Percentiles rank a stretch among this genome's conserved stretches.
Evolutionary conservation across 37 sponge, comb jelly and placozoan genomes (phyloP).

Genomic region (Eunapius fragilis): DNA sequence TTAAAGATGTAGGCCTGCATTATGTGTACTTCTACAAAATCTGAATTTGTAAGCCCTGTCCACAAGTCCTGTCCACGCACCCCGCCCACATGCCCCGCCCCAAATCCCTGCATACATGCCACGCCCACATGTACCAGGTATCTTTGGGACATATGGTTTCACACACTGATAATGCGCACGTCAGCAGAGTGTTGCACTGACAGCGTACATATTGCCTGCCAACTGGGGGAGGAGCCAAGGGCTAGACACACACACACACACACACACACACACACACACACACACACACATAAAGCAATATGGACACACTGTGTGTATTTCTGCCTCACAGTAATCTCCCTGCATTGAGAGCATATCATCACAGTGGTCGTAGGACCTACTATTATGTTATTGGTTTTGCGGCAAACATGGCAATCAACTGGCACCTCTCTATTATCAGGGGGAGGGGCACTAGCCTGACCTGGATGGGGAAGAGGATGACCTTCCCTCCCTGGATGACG

Average conservation of each 20-base stretch:
- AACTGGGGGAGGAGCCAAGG: slow-evolving; percentile 82
- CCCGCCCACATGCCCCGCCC: too few species aligned
- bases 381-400: background rate
- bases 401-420: background rate
- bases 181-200: slow-evolving; percentile 92
- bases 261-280: slow-evolving; percentile 38
- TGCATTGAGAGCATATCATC: slow-evolving; percentile 78
- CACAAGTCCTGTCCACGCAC: too few species aligned
- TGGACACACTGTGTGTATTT: background rate
- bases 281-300: slow-evolving; percentile 16
- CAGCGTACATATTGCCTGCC: slow-evolving; percentile 95
- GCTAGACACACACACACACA: slow-evolving; percentile 69
- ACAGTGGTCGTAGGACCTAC: slow-evolving; percentile 32
- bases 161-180: slow-evolving; percentile 76
- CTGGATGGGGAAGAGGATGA: background rate
- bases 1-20: too few species aligned
- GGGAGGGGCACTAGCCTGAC: background rate
- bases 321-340: slow-evolving; percentile 78
- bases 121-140: slow-evolving; percentile 85
- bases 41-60: too few species aligned
- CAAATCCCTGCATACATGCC: too few species aligned
- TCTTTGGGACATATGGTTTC: slow-evolving; percentile 84
- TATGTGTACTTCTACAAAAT: too few species aligned
- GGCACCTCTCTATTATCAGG: background rate
- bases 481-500: background rate